Conservation (phyloP, 92 coral and sea anemone species). For the Meandrina meandrites region DNA sequence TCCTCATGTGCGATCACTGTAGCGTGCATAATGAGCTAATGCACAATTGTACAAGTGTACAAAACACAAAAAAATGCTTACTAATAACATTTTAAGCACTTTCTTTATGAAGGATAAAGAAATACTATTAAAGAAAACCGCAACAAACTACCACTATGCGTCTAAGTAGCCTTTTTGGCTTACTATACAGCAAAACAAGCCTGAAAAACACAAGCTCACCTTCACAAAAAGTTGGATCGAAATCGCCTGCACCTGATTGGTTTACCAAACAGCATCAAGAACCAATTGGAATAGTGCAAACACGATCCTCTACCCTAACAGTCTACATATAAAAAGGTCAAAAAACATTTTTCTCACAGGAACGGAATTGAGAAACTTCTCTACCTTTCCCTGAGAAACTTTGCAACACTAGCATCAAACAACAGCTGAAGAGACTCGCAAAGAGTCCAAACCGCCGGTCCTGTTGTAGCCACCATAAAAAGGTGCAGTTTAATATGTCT, state of each 20-base stretch:
- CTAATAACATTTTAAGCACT: no score
- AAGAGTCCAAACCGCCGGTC: background rate
- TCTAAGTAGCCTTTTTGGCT: no score
- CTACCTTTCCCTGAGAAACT: background rate
- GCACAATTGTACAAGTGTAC: no score
- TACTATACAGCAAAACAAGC: no score
- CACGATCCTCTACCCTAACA: background rate
- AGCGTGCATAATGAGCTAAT: no score
- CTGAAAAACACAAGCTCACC: background rate
- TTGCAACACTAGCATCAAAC: background rate
- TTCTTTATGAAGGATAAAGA: no score
- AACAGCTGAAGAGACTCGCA: conserved; percentile 5
- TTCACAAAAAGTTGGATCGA: background rate
- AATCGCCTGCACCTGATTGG: background rate
- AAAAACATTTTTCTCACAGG: background rate
- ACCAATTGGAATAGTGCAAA: background rate
- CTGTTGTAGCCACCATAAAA: background rate
- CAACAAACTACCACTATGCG: no score
- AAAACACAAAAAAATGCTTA: no score
- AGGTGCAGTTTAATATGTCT: no score
- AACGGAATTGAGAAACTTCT: background rate
- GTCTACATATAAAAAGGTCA: background rate
- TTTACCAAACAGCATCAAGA: background rate
- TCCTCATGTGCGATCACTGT: no score
- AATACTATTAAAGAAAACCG: no score